A percentile compares a stretch with the other conserved stretches of the same genome.
phyloP scores from a whole-genome alignment of 2,888 invertebrate species.

The Drosophila mimetica region DNA sequence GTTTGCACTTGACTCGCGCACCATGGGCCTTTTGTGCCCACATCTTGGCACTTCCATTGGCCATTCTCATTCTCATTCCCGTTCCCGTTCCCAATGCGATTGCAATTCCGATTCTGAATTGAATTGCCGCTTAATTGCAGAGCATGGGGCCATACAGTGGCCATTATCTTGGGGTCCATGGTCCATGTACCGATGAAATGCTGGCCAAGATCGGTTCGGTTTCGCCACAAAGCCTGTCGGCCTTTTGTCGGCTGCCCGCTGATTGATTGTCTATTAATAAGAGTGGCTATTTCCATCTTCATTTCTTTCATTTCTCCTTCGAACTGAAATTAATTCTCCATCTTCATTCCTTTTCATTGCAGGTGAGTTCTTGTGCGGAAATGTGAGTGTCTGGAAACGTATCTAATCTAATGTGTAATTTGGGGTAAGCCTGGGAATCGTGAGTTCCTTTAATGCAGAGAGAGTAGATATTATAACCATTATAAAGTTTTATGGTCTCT shows the following conservation, averaged over 20 bases:
- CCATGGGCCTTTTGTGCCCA: constrained; percentile 18
- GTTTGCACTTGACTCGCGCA: constrained; percentile 43
- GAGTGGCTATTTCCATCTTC: constrained; percentile 25
- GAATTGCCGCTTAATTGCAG: constrained; percentile 51
- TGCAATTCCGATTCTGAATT: constrained; percentile 33
- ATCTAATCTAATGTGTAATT: constrained; percentile 24
- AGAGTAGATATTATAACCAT: not conserved
- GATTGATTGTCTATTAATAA: constrained; percentile 66
- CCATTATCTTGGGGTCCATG: constrained; percentile 27
- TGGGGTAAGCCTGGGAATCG: constrained; percentile 28
- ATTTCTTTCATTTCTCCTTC: constrained; percentile 10
- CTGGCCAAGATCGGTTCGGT: constrained; percentile 22
- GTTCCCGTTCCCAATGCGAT: constrained; percentile 17
- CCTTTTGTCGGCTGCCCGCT: constrained; percentile 60
- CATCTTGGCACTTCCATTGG: constrained; percentile 25
- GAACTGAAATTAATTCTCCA: constrained; percentile 27
- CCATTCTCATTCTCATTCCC: constrained; percentile 19
- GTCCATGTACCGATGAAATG: constrained; percentile 10
- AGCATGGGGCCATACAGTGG: constrained; percentile 18
- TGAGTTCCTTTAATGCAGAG: not conserved
- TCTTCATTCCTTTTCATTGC: constrained; percentile 24
- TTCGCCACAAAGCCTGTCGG: constrained; percentile 31
- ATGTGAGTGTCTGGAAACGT: not conserved
- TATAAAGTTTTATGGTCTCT: not conserved
- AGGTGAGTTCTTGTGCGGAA: constrained; percentile 38